Evolutionary conservation across 2,888 invertebrate genomes (phyloP).

Genomic region (Gastrophysa polygoni): DNA sequence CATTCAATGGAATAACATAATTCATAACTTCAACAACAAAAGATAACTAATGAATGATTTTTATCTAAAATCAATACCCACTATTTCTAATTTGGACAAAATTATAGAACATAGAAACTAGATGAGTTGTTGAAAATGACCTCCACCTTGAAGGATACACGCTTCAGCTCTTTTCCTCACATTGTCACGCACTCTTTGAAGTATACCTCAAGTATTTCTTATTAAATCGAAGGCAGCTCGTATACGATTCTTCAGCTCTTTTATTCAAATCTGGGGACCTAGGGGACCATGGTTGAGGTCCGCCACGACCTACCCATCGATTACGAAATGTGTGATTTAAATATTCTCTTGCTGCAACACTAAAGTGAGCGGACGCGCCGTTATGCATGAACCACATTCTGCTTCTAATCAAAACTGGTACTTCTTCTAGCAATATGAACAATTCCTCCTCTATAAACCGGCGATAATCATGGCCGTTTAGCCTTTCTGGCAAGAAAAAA

Average conservation of each 20-base stretch:
- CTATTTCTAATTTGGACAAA: too few species aligned
- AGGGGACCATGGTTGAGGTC: too few species aligned
- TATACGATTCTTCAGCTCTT: constrained; percentile 13
- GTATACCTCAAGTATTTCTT: constrained; percentile 5
- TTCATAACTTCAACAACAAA: too few species aligned
- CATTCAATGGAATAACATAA: too few species aligned
- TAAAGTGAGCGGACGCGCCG: constrained; percentile 43
- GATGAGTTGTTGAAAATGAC: constrained; percentile 10
- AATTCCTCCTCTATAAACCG: constrained; percentile 8
- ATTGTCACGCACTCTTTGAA: constrained; percentile 11
- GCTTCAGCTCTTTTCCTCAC: constrained; percentile 11
- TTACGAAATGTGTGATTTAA: too few species aligned
- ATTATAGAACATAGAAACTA: background rate
- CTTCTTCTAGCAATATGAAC: constrained; percentile 30
- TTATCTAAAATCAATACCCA: too few species aligned
- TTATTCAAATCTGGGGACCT: background rate
- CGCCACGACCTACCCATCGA: background rate
- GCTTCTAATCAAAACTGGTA: constrained; percentile 34
- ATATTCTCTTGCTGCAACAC: constrained; percentile 29
- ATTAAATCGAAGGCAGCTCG: constrained; percentile 1
- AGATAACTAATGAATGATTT: too few species aligned
- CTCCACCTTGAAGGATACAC: constrained; percentile 12
- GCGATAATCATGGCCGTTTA: background rate
- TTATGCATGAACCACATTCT: constrained; percentile 45
- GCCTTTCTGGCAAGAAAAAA: constrained; percentile 4